Percentiles rank a stretch among this genome's conserved stretches.
Evolutionary conservation across 2,888 invertebrate genomes (phyloP).

Genomic region (Drosophila dives): DNA sequence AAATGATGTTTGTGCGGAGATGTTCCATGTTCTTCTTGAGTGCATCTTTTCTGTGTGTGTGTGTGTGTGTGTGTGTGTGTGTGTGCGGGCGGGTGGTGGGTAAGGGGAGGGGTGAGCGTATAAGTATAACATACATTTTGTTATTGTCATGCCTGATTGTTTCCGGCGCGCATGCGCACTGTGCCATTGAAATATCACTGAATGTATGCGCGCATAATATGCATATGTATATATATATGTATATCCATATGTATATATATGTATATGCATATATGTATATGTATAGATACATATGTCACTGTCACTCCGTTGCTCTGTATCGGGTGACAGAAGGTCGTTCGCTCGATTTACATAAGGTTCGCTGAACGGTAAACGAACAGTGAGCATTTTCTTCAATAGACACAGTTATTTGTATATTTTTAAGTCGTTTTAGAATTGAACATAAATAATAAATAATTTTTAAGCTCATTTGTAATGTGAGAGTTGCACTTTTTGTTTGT

Average conservation of each 20-base stretch:
- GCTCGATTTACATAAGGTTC: slow-evolving; percentile 49
- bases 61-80: not conserved
- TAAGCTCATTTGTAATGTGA: not conserved
- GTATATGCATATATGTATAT: not conserved
- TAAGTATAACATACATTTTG: slow-evolving; percentile 39
- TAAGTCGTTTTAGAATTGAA: not conserved
- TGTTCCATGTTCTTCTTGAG: slow-evolving; percentile 14
- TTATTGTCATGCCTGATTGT: slow-evolving; percentile 47
- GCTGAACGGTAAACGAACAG: not conserved
- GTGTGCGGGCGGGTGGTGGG: not conserved
- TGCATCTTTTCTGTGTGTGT: not conserved
- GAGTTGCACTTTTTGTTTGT: not conserved
- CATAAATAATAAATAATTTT: not conserved
- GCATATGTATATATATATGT: not conserved
- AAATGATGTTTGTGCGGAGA: not conserved
- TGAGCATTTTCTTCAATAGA: not conserved
- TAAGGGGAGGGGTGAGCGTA: not conserved
- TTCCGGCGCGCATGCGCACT: slow-evolving; percentile 53
- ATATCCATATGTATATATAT: not conserved
- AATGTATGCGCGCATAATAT: not conserved
- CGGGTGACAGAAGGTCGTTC: slow-evolving; percentile 60
- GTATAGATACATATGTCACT: slow-evolving; percentile 46
- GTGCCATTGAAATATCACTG: slow-evolving; percentile 49
- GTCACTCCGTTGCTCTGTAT: slow-evolving; percentile 34
- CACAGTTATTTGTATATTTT: not conserved